phyloP scores from a whole-genome alignment of 2,113 vertebrate genomes.

The Xerus inauris region DNA sequence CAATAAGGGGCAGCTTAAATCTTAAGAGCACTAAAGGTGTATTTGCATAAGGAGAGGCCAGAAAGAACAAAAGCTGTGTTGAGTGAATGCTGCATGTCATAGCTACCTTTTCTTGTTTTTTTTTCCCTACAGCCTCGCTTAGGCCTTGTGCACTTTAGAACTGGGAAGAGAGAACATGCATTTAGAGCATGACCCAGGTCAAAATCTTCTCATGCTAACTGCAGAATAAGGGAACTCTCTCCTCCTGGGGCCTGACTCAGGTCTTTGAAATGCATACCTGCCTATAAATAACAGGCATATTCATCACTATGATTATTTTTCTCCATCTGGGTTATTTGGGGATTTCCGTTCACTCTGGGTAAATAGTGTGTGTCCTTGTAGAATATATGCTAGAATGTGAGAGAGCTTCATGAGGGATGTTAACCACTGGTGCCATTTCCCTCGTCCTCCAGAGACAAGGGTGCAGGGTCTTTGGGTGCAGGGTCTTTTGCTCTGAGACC shows the following conservation, averaged over 20 bases:
- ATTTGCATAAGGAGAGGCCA: constrained; percentile 62
- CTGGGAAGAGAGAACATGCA: not conserved
- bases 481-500: not conserved
- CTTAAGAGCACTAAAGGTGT: constrained; percentile 40
- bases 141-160: constrained; percentile 9
- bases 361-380: constrained; percentile 61
- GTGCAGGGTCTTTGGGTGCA: too few relatives aligned
- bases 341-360: constrained; percentile 61
- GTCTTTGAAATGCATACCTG: constrained; percentile 61
- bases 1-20: constrained; percentile 24
- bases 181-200: not conserved
- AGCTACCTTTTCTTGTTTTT: not conserved
- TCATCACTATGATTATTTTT: constrained; percentile 42
- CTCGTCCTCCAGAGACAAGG: not conserved
- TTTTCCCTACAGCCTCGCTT: not conserved
- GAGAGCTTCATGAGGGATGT: constrained; percentile 62
- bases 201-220: constrained; percentile 49
- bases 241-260: constrained; percentile 61
- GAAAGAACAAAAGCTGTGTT: constrained; percentile 5
- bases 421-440: not conserved
- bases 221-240: constrained; percentile 36
- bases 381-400: not conserved
- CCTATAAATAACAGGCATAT: constrained; percentile 64
- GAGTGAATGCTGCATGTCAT: constrained; percentile 45
- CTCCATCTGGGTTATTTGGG: constrained; percentile 66